These are phyloP conservation scores for Porites cylindrica DNA, from an alignment of 92 coral and sea anemone species.

Conservation along the genomic window DNA sequence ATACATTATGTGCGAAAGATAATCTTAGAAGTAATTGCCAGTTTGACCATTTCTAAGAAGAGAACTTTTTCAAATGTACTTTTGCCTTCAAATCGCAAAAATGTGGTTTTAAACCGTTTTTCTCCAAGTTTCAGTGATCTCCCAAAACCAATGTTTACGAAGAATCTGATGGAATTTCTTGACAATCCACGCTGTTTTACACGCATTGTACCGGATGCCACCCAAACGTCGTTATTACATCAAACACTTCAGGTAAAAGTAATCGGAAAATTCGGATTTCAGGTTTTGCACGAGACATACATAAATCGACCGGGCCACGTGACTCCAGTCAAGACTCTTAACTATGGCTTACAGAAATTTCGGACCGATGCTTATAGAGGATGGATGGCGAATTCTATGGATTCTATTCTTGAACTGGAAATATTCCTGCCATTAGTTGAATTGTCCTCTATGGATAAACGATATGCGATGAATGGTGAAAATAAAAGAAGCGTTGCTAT, in stretches of 20 bases:
- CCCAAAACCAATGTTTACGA: slow-evolving; percentile 27
- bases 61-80: too few species aligned
- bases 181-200: slow-evolving; percentile 61
- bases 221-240: background rate
- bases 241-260: slow-evolving; percentile 48
- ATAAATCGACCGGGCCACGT: slow-evolving; percentile 6
- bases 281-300: slow-evolving; percentile 8
- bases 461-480: background rate
- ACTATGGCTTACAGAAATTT: background rate
- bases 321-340: background rate
- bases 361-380: slow-evolving; percentile 68
- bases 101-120: background rate
- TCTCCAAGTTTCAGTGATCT: slow-evolving; percentile 1
- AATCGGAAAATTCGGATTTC: slow-evolving; percentile 58
- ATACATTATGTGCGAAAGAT: slow-evolving; percentile 49
- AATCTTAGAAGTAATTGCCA: slow-evolving; percentile 20
- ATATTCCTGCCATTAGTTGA: slow-evolving; percentile 39
- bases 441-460: background rate
- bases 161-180: background rate
- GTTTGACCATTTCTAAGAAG: background rate
- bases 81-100: background rate
- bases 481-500: slow-evolving; percentile 37
- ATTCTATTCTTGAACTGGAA: slow-evolving; percentile 52
- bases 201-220: slow-evolving; percentile 47
- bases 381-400: slow-evolving; percentile 49